phyloP scores from a whole-genome alignment of 2,797 vertebrate species.

The Oreochromis mossambicus region DNA sequence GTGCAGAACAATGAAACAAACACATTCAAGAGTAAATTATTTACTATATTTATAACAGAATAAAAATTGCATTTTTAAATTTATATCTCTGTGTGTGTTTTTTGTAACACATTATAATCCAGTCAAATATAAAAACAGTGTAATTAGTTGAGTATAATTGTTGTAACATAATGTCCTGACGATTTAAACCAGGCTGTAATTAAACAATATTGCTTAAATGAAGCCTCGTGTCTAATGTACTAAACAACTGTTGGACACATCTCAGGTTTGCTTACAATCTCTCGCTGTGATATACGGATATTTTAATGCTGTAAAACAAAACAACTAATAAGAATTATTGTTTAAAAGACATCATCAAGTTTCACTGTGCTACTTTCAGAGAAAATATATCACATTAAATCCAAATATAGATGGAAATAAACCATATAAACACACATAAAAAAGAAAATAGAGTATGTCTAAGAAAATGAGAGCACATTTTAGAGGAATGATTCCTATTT shows the following conservation, averaged over 20 bases:
- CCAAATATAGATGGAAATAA: not conserved
- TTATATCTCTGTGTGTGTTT: not conserved
- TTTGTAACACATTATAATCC: not conserved
- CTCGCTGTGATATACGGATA: not conserved
- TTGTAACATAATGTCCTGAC: not conserved
- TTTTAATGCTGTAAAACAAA: not conserved
- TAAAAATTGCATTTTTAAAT: not conserved
- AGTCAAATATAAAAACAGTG: not conserved
- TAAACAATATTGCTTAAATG: not conserved
- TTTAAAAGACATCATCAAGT: not conserved
- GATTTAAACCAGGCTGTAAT: not conserved
- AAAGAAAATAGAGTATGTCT: not conserved
- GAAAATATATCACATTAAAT: rapidly evolving
- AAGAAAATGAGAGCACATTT: not conserved
- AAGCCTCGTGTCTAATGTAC: not conserved
- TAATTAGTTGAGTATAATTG: not conserved
- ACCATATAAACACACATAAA: not conserved
- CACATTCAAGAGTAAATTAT: not conserved
- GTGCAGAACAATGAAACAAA: not conserved
- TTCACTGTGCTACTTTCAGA: not conserved
- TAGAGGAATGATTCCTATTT: not conserved
- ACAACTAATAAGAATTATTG: not conserved
- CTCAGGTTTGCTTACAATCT: not conserved
- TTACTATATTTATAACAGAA: not conserved
- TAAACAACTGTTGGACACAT: not conserved